Conservation (phyloP, 2,888 invertebrate genomes). For the Entomobrya multifasciata region DNA sequence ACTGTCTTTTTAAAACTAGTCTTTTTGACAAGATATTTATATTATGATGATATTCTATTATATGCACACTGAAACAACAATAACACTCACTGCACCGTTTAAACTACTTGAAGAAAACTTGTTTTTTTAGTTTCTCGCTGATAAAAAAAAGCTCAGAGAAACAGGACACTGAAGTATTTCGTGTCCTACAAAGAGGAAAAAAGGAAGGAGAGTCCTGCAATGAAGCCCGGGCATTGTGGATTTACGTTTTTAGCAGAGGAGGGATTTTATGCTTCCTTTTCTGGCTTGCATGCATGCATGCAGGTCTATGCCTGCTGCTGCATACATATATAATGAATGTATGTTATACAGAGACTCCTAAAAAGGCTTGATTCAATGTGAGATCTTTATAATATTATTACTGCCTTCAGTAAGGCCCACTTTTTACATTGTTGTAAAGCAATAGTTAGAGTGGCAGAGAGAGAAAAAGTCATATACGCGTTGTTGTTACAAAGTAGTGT, state of each 20-base stretch:
- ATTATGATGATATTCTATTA: conserved; percentile 23
- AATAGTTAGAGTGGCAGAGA: conserved; percentile 5
- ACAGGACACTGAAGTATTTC: conserved; percentile 73
- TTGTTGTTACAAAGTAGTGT: conserved; percentile 14
- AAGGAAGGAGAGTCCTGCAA: conserved; percentile 72
- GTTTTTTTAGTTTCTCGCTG: conserved; percentile 39
- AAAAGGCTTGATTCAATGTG: conserved; percentile 70
- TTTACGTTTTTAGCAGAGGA: conserved; percentile 70
- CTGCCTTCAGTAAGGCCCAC: conserved; percentile 22
- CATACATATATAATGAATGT: conserved; percentile 56
- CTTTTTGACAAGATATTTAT: conserved; percentile 44
- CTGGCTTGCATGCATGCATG: conserved; percentile 64
- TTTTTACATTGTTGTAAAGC: conserved; percentile 62
- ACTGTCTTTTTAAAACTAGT: conserved; percentile 66
- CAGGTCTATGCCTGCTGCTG: no score
- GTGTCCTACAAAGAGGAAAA: conserved; percentile 71
- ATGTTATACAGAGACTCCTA: conserved; percentile 54
- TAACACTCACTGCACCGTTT: conserved; percentile 10
- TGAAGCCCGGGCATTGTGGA: conserved; percentile 71
- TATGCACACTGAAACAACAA: conserved; percentile 46
- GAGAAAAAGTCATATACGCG: conserved; percentile 51
- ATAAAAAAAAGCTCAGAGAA: conserved; percentile 62
- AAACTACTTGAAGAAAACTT: conserved; percentile 46
- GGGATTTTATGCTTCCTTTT: conserved; percentile 50
- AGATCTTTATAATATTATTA: conserved; percentile 58